A percentile compares a stretch with the other conserved stretches of the same genome.
Evolutionary conservation across 2,888 invertebrate species (phyloP).

Genomic region (Zygogramma bicolorata): DNA sequence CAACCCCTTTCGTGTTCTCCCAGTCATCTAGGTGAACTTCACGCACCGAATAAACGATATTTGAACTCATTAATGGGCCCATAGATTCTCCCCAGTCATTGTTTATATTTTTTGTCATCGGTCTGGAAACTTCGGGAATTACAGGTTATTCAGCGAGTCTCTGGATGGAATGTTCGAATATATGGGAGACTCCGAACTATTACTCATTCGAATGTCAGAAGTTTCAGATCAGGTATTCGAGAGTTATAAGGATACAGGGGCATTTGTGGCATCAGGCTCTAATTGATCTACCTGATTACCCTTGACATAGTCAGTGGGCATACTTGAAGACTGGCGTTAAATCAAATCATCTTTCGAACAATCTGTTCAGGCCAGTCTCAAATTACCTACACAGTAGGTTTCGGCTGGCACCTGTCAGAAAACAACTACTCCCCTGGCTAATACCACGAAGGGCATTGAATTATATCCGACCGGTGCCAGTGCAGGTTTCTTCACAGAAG

Average conservation of each 20-base stretch:
- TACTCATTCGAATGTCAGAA: background rate
- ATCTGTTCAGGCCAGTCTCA: too few relatives aligned
- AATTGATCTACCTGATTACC: too few relatives aligned
- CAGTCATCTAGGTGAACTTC: background rate
- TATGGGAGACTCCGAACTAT: background rate
- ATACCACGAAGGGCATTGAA: too few relatives aligned
- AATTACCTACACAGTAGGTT: too few relatives aligned
- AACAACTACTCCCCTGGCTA: too few relatives aligned
- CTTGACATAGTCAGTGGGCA: too few relatives aligned
- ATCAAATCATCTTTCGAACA: too few relatives aligned
- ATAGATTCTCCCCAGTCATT: constrained; percentile 10
- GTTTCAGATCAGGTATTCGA: background rate
- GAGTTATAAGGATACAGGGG: background rate
- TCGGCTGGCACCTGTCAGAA: too few relatives aligned
- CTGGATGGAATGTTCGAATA: background rate
- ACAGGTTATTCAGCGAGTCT: background rate
- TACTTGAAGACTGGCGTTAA: too few relatives aligned
- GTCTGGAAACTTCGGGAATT: constrained; percentile 2
- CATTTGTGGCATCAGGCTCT: too few relatives aligned
- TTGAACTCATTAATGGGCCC: background rate
- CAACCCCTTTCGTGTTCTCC: background rate
- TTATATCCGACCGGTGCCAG: too few relatives aligned
- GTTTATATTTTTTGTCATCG: constrained; percentile 4
- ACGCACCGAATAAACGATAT: background rate
- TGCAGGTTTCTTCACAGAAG: too few relatives aligned